phyloP scores from a whole-genome alignment of 2,113 vertebrate genomes.

The Diphyllodes magnificus region DNA sequence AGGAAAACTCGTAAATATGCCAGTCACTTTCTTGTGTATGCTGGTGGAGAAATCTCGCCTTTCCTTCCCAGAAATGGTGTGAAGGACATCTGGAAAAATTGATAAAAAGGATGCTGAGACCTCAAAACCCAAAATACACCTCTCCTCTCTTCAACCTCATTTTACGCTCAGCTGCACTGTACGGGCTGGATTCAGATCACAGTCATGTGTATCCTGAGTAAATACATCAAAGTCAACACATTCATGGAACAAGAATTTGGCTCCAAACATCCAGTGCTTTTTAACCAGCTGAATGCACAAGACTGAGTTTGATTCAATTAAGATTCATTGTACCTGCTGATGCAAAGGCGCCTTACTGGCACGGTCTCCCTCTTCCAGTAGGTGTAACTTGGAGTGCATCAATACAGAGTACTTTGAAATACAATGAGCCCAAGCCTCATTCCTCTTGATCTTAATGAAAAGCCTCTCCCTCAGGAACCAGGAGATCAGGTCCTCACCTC shows the following conservation, averaged over 20 bases:
- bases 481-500: background rate
- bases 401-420: background rate
- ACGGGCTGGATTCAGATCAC: background rate
- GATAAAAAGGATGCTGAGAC: slow-evolving; percentile 26
- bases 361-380: background rate
- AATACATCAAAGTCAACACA: background rate
- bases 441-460: background rate
- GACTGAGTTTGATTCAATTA: background rate
- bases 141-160: background rate
- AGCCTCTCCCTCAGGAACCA: background rate
- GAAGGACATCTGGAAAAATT: slow-evolving; percentile 63
- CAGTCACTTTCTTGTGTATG: slow-evolving; percentile 45
- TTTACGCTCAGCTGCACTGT: background rate
- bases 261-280: background rate
- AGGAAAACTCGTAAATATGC: slow-evolving; percentile 57
- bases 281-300: background rate
- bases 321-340: background rate
- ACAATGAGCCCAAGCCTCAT: background rate
- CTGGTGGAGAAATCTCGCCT: background rate
- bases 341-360: background rate
- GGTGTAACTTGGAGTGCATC: background rate
- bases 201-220: background rate
- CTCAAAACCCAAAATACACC: slow-evolving; percentile 8
- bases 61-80: slow-evolving; percentile 44
- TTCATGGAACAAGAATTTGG: background rate